Evolutionary conservation across 2,113 vertebrate genomes (phyloP).

Genomic region (Stomatorhinus ivindoensis): DNA sequence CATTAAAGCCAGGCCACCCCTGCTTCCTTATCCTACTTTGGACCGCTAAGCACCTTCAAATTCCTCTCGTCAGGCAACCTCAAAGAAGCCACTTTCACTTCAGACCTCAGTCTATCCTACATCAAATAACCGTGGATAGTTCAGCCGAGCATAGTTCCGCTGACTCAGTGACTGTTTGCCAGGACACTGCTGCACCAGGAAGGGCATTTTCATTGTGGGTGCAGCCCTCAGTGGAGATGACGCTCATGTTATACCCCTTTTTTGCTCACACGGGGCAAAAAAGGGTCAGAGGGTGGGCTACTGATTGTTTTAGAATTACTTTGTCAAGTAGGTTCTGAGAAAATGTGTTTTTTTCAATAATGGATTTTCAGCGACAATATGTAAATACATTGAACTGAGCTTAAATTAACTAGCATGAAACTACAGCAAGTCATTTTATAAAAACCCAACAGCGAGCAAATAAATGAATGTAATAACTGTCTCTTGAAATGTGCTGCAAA

Average conservation of each 20-base stretch:
- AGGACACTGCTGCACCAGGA: background rate
- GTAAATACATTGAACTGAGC: background rate
- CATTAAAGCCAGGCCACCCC: background rate
- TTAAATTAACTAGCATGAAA: background rate
- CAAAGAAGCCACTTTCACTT: background rate
- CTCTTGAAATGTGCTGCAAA: background rate
- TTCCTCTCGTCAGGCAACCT: background rate
- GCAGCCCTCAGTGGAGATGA: background rate
- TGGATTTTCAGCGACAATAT: background rate
- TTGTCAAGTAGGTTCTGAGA: background rate
- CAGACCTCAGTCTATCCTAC: background rate
- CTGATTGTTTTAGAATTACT: background rate
- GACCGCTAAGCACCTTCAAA: background rate
- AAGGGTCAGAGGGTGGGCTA: background rate
- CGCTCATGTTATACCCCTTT: background rate
- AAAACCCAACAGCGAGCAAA: background rate
- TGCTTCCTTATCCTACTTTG: background rate
- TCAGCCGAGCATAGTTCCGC: background rate
- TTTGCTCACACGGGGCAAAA: too few species aligned
- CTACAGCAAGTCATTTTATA: background rate
- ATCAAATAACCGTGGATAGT: background rate
- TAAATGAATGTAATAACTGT: background rate
- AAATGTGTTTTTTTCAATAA: background rate
- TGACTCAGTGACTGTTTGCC: background rate
- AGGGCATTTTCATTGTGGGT: background rate